Conservation (phyloP, 2,888 invertebrate species). For the Yponomeuta sedellus region DNA sequence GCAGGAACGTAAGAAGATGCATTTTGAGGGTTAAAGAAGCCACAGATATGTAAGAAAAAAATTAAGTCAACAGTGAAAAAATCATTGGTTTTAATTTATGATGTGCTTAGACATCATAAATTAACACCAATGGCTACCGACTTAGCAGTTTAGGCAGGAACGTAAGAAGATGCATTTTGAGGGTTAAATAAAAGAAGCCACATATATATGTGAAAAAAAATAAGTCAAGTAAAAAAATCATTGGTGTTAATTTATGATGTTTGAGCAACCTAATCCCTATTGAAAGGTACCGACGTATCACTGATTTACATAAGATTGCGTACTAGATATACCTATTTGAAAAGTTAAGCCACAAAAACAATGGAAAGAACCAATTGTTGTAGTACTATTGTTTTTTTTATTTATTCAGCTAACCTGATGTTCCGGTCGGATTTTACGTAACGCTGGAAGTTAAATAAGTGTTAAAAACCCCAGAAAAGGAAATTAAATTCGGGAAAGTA, state of each 20-base stretch:
- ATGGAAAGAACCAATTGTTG: not conserved
- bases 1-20: too few relatives aligned
- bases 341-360: not conserved
- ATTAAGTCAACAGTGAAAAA: too few relatives aligned
- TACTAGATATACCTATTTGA: not conserved
- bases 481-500: not conserved
- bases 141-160: not conserved
- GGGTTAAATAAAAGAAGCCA: too few relatives aligned
- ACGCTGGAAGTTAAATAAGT: not conserved
- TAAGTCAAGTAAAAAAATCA: too few relatives aligned
- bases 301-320: not conserved
- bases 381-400: not conserved
- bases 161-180: too few relatives aligned
- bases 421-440: not conserved
- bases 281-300: not conserved
- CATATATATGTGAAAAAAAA: too few relatives aligned
- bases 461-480: not conserved
- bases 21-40: too few relatives aligned
- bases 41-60: too few relatives aligned
- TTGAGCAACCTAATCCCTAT: not conserved
- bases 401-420: not conserved
- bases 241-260: too few relatives aligned
- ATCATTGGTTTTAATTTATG: too few relatives aligned
- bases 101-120: too few relatives aligned
- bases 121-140: too few relatives aligned